Conservation (phyloP, 2,113 vertebrate species). For the Rallus limicola region DNA sequence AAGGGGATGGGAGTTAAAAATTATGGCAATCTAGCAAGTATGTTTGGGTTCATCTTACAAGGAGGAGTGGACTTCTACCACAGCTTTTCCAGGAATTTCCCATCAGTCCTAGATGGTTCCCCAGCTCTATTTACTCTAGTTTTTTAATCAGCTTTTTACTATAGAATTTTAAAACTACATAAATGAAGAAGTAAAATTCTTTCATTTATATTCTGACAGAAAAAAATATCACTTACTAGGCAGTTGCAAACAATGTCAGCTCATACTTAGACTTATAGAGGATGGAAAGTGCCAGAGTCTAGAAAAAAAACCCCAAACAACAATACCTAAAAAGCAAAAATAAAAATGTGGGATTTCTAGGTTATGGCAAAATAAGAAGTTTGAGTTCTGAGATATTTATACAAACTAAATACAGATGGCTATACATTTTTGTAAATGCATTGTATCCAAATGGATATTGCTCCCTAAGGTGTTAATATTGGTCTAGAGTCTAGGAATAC, state of each 20-base stretch:
- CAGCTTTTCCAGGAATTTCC: not conserved
- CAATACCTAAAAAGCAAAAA: accelerated
- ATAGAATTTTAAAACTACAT: not conserved
- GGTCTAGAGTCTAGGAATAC: not conserved
- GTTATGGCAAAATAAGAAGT: not conserved
- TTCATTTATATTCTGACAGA: not conserved
- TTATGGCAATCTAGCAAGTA: not conserved
- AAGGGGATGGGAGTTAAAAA: not conserved
- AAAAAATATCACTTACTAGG: not conserved
- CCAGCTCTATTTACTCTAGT: not conserved
- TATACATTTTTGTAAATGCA: not conserved
- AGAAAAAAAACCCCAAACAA: not conserved
- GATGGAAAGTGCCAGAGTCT: not conserved
- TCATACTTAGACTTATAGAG: not conserved
- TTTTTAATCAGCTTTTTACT: not conserved
- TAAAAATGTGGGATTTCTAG: not conserved
- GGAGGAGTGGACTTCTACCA: not conserved
- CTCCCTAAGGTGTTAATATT: not conserved
- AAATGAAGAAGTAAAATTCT: not conserved
- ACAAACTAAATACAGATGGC: not conserved
- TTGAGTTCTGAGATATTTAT: not conserved
- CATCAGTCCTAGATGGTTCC: not conserved
- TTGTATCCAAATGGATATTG: not conserved
- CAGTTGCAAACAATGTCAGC: not conserved
- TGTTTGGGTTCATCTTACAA: not conserved